Base-by-base conservation (phyloP, 2,888 invertebrate genomes). In the Ophion costatus region DNA sequence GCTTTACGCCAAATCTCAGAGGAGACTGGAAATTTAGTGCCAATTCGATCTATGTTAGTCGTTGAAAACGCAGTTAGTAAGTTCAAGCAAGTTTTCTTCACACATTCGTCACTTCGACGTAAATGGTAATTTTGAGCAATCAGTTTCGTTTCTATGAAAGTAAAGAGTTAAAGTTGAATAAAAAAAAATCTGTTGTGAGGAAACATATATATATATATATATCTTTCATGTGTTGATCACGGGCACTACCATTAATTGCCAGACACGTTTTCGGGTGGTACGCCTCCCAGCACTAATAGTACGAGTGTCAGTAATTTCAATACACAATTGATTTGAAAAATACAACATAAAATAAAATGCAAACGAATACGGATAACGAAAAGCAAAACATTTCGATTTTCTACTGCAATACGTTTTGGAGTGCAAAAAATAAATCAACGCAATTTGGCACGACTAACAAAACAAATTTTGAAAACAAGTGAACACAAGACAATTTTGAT, bases 401-500 rank as follows among this genome's bases (percentile, higher is more conserved):
- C 77, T 45, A 82, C 83, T 84, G 87, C 85, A 17, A 24, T 78
- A 67, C 9, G 71, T 73, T 83, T 85, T 61, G 10, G 59, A 38
- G 59, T 29, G 57, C 11, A 76, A 79, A 57, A 77, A 66, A 22
- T 22, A 76, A 79, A 56, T 74, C 42, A 42, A 57, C 24, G 45
- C 59, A 70, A 82, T 77, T 80, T 75, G n/a, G 33, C 42, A 77
- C 24, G 38, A 77, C 67, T 71, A 33, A 61, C 76, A 85, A 66
- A 17, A 67, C 74, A 78, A n/a, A 70, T 61, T 71, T 38, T 57
- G 51, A 78, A 63, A 70, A 83, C 71, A 84, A 84, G 59, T 74
- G 78, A 85, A 82, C 70, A 85, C 74, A 84, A 84, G 56, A 77
- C 71, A 85, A 82, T 82, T 87, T 81, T 67, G 81, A 45, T 86